Evolutionary conservation across 2,113 vertebrate genomes (phyloP), one percentile per base, ranked within the genome.

Genomic region (Rhegmatorhina hoffmannsi): DNA sequence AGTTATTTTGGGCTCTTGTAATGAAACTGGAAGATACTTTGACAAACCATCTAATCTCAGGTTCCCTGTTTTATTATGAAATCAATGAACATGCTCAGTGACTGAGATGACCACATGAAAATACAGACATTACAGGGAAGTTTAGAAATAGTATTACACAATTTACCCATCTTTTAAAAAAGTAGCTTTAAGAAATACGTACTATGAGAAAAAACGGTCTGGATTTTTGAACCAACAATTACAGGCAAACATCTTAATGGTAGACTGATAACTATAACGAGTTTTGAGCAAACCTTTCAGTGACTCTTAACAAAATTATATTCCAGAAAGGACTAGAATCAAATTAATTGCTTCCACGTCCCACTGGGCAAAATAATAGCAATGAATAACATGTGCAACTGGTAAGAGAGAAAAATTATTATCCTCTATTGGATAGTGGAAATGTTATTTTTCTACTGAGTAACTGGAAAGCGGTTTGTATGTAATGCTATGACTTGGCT

Each of bases 131-230:
- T 70, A 52, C 43, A 63, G 33, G 53, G 31, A 91, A 64, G 72
- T 93, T 93, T 86, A 86, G 82, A 91, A 89, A 91, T 64, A 69
- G 34, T 74, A 80, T 93, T 92, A 94, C 63, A 77, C 38, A 91
- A 94, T 64, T 63, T 36, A 80, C 49, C 13, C 4, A 4, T 38
- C 46, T 86, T 67, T 83, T 78, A 9, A 1, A 59, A 80, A 90
- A 72, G 12, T 28, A 4, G 11, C 40, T 74, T 62, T 62, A 64
- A 91, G 82, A 82, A 87, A 76, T 29, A 15, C 4, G 6, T 80
- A 33, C 31, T 47, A 4, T 43, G 68, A 86, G 34, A 87, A 33
- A 66, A 90, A 86, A 74, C 15, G 7, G 3, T 80, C 52, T 60
- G 33, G 7, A 77, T 80, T 85, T 77, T 50, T 47, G 24, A 94